Conservation (phyloP, 2,797 vertebrate species). For the Schizopygopsis pylzovi region DNA sequence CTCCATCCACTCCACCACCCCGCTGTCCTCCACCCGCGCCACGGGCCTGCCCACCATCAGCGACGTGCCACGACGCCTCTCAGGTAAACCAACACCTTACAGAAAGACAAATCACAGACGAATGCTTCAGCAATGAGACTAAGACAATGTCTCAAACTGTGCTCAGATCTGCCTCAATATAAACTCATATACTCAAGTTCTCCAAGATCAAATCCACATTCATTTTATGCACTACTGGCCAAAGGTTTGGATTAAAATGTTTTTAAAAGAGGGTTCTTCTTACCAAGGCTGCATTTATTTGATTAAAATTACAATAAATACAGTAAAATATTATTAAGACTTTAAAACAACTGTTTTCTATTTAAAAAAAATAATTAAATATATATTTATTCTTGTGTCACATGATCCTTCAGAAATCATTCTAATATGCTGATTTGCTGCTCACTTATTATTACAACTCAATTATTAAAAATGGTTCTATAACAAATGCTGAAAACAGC, state of each 20-base stretch:
- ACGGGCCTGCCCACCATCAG: slow-evolving; percentile 81
- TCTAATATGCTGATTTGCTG: not conserved
- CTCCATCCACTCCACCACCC: slow-evolving; percentile 67
- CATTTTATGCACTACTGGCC: not conserved
- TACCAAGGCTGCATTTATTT: not conserved
- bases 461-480: not conserved
- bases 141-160: not conserved
- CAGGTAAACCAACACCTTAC: slow-evolving; percentile 50
- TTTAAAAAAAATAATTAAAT: not conserved
- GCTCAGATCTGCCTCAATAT: not conserved
- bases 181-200: not conserved
- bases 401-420: not conserved
- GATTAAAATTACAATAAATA: not conserved
- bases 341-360: not conserved
- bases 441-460: not conserved
- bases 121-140: not conserved
- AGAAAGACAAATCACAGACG: not conserved
- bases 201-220: not conserved
- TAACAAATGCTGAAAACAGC: not conserved
- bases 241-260: not conserved
- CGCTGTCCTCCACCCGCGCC: slow-evolving; percentile 62
- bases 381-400: not conserved
- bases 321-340: not conserved
- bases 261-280: not conserved
- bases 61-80: slow-evolving; percentile 84